Evolutionary conservation across 2,113 vertebrate genomes (phyloP).

Genomic region (Harpagus bidentatus): DNA sequence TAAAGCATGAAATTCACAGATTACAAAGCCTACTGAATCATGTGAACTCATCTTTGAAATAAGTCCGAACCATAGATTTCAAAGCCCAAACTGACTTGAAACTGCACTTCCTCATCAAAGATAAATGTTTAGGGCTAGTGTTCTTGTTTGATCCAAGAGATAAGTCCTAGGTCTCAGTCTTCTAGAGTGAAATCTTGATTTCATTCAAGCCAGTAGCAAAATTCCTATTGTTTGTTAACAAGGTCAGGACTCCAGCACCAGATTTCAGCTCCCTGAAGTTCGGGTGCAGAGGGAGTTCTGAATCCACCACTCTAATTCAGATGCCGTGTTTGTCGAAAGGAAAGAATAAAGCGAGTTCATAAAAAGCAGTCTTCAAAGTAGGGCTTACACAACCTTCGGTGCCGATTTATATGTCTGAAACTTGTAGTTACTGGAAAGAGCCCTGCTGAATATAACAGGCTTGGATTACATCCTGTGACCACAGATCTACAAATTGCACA

Average conservation of each 20-base stretch:
- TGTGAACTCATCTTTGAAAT: conserved; percentile 47
- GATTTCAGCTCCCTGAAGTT: conserved; percentile 33
- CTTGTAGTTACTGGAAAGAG: background rate
- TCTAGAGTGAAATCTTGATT: conserved; percentile 28
- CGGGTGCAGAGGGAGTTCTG: background rate
- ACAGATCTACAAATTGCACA: background rate
- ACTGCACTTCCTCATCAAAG: conserved; percentile 45
- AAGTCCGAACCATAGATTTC: conserved; percentile 3
- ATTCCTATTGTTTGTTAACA: conserved; percentile 45
- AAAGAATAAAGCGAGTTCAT: background rate
- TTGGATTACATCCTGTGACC: background rate
- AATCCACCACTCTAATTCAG: background rate
- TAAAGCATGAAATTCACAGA: conserved; percentile 21
- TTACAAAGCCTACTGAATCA: conserved; percentile 32
- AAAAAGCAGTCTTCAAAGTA: background rate
- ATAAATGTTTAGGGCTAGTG: conserved; percentile 43
- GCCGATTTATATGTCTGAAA: background rate
- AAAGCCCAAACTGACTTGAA: conserved; percentile 29
- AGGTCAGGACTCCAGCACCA: background rate
- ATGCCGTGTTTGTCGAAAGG: background rate
- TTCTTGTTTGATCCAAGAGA: conserved; percentile 51
- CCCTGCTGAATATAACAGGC: background rate
- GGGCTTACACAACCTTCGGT: background rate
- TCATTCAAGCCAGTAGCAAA: conserved; percentile 50
- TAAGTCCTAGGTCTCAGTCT: background rate